Percentiles rank a stretch among this genome's conserved stretches.
Conservation (phyloP, 2,113 vertebrate species). For the Podarcis muralis region DNA sequence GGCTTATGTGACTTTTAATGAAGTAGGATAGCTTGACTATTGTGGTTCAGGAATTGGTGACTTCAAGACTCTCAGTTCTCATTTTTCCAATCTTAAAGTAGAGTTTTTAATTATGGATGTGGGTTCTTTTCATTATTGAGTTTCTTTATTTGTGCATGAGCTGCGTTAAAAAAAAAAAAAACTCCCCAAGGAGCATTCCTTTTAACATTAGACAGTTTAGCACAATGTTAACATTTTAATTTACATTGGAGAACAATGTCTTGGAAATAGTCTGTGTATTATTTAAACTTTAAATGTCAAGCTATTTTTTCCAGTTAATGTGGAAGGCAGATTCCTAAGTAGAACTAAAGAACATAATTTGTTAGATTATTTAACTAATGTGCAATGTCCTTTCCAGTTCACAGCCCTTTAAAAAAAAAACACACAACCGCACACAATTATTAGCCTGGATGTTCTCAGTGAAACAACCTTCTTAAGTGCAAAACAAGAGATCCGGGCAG, state of each 20-base stretch:
- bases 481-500: neutral
- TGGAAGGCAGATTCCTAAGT: slow-evolving; percentile 57
- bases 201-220: slow-evolving; percentile 53
- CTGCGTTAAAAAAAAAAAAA: slow-evolving; percentile 14
- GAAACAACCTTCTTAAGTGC: slow-evolving; percentile 7
- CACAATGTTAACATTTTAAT: slow-evolving; percentile 50
- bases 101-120: neutral
- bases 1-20: no score
- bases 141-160: slow-evolving; percentile 41
- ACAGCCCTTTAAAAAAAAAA: neutral
- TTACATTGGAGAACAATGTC: slow-evolving; percentile 50
- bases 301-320: slow-evolving; percentile 54
- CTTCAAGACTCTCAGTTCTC: no score
- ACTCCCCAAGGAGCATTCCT: neutral
- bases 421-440: slow-evolving; percentile 12
- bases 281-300: slow-evolving; percentile 71
- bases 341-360: slow-evolving; percentile 60
- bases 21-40: no score
- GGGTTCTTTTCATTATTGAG: slow-evolving; percentile 34
- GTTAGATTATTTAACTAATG: slow-evolving; percentile 57
- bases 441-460: slow-evolving; percentile 23
- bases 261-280: slow-evolving; percentile 56
- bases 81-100: no score
- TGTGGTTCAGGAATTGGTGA: no score
- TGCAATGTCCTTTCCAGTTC: slow-evolving; percentile 56